These are phyloP conservation scores for Papilio gigon DNA, from an alignment of 2,888 invertebrate species.

Conservation along the genomic window DNA sequence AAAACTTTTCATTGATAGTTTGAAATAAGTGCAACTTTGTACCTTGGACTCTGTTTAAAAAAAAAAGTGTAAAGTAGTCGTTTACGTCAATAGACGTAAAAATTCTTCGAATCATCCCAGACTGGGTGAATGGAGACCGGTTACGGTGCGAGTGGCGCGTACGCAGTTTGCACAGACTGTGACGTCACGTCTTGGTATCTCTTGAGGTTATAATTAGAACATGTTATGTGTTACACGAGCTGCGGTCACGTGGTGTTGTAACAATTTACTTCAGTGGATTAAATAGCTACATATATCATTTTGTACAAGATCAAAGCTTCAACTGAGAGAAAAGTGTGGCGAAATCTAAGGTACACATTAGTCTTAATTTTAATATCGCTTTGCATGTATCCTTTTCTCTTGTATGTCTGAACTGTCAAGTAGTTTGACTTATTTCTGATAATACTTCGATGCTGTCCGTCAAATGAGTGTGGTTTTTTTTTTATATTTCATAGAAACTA, in stretches of 20 bases:
- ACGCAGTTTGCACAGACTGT: neutral
- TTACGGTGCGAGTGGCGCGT: neutral
- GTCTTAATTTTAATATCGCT: too few relatives aligned
- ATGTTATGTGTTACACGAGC: neutral
- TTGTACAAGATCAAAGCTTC: too few relatives aligned
- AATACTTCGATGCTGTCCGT: too few relatives aligned
- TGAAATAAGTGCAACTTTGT: neutral
- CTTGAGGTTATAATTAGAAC: constrained; percentile 15
- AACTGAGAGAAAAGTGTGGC: too few relatives aligned
- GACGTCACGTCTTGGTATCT: constrained; percentile 17
- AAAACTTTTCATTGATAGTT: neutral
- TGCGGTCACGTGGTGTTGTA: neutral
- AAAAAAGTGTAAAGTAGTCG: neutral
- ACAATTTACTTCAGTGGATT: neutral
- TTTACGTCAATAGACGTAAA: neutral
- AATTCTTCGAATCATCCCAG: constrained; percentile 11
- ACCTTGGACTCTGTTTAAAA: neutral
- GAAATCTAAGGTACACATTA: too few relatives aligned
- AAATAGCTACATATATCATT: too few relatives aligned
- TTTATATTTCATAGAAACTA: neutral
- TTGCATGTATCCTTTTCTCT: too few relatives aligned
- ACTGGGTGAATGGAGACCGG: constrained; percentile 7
- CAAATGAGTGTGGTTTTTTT: too few relatives aligned
- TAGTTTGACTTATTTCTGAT: too few relatives aligned
- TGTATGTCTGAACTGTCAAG: too few relatives aligned